Evolutionary conservation across 2,888 invertebrate species (phyloP).

Genomic region (Lycaena phlaeas): DNA sequence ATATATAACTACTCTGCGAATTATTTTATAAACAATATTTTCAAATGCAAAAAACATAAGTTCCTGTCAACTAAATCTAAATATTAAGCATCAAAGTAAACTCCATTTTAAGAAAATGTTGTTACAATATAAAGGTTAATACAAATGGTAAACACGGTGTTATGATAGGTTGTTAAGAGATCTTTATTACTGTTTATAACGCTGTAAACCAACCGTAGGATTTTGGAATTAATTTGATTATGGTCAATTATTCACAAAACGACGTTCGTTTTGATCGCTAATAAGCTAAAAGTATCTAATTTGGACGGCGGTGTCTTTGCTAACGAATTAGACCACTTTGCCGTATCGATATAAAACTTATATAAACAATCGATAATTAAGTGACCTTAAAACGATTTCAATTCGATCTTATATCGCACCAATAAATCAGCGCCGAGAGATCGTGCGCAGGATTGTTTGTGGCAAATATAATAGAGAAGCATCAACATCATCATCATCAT

Average conservation of each 20-base stretch:
- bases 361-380: slow-evolving; percentile 71
- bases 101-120: too few species aligned
- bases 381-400: slow-evolving; percentile 54
- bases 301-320: slow-evolving; percentile 68
- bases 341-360: slow-evolving; percentile 65
- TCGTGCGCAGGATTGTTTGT: background rate
- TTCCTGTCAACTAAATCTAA: background rate
- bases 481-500: too few species aligned
- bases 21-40: too few species aligned
- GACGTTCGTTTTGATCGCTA: slow-evolving; percentile 58
- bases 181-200: slow-evolving; percentile 69
- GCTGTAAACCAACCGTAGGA: slow-evolving; percentile 71
- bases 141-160: slow-evolving; percentile 36
- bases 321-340: slow-evolving; percentile 71
- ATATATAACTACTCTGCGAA: too few species aligned
- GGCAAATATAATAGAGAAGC: slow-evolving; percentile 24
- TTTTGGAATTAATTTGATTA: slow-evolving; percentile 73
- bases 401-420: slow-evolving; percentile 32
- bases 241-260: slow-evolving; percentile 71
- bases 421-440: slow-evolving; percentile 14
- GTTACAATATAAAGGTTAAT: slow-evolving; percentile 17
- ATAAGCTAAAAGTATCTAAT: slow-evolving; percentile 71
- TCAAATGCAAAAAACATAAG: too few species aligned
- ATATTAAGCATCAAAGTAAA: slow-evolving; percentile 13
- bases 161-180: slow-evolving; percentile 56